These are phyloP conservation scores for Siphamia tubifer DNA, from an alignment of 2,113 vertebrate genomes.

Conservation along the genomic window DNA sequence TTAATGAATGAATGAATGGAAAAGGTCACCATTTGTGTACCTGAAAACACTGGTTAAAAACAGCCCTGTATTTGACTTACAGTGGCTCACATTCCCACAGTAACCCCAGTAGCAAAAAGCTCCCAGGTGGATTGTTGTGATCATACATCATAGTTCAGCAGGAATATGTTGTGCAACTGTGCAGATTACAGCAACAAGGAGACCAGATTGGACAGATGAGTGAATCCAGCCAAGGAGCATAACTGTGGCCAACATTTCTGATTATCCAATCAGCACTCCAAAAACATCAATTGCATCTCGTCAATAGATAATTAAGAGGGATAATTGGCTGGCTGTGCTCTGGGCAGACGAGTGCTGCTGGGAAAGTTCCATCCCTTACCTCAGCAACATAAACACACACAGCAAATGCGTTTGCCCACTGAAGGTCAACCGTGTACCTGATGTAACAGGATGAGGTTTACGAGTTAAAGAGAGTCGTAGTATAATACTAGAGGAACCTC, in stretches of 20 bases:
- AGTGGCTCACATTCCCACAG: neutral
- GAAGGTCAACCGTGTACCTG: conserved; percentile 17
- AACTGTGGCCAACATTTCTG: conserved; percentile 72
- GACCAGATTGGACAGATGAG: conserved; percentile 72
- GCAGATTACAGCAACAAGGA: conserved; percentile 65
- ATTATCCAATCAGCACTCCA: conserved; percentile 78
- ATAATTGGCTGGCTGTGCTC: conserved; percentile 72
- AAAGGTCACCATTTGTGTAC: conserved; percentile 19
- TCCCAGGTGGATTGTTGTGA: neutral
- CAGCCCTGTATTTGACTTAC: neutral
- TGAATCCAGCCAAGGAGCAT: conserved; percentile 72
- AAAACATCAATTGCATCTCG: conserved; percentile 78
- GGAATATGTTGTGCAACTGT: conserved; percentile 52
- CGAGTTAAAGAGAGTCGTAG: neutral
- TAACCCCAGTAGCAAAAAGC: neutral
- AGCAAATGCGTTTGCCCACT: conserved; percentile 11
- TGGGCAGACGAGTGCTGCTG: conserved; percentile 58
- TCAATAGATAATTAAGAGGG: conserved; percentile 81
- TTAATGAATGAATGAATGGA: conserved; percentile 51
- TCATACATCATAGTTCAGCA: conserved; percentile 36
- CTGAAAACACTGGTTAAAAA: conserved; percentile 9
- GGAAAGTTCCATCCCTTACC: conserved; percentile 57
- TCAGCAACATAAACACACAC: conserved; percentile 23
- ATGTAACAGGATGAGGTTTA: neutral
- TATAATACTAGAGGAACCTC: no score